Conservation (phyloP, 2,797 vertebrate genomes). For the Clarias platycephalus region DNA sequence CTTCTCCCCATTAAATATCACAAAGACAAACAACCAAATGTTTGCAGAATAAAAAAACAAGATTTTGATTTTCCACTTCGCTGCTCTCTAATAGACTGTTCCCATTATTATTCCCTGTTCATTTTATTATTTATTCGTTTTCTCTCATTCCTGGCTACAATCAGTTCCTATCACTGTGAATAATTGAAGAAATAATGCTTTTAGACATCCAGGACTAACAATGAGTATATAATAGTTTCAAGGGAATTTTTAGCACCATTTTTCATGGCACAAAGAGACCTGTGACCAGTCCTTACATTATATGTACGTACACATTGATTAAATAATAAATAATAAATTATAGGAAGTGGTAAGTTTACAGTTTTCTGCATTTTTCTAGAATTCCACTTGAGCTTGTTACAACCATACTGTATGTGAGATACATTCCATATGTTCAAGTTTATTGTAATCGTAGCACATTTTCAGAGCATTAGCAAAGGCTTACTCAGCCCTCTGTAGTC, state of each 20-base stretch:
- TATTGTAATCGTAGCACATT: not conserved
- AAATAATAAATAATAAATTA: not conserved
- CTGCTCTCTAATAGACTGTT: constrained; percentile 5
- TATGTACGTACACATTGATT: not conserved
- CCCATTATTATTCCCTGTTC: not conserved
- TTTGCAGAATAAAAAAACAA: constrained; percentile 43
- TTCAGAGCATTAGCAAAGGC: not conserved
- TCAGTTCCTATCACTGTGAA: constrained; percentile 32
- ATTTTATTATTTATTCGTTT: constrained; percentile 41
- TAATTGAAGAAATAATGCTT: constrained; percentile 42
- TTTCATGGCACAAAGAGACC: not conserved
- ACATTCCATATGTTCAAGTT: not conserved
- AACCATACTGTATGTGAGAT: not conserved
- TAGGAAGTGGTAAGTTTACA: not conserved
- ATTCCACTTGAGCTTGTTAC: not conserved
- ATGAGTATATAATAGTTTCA: constrained; percentile 21
- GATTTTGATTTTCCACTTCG: constrained; percentile 48
- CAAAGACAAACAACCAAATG: constrained; percentile 22
- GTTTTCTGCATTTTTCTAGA: too few species aligned
- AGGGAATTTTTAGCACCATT: not conserved
- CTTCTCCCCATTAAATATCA: constrained; percentile 34
- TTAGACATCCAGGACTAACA: constrained; percentile 12
- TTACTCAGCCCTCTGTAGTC: not conserved
- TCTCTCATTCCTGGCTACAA: constrained; percentile 16
- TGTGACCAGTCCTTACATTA: not conserved